These are phyloP conservation scores for Pipa parva DNA, from an alignment of 2,113 vertebrate species.

Conservation along the genomic window DNA sequence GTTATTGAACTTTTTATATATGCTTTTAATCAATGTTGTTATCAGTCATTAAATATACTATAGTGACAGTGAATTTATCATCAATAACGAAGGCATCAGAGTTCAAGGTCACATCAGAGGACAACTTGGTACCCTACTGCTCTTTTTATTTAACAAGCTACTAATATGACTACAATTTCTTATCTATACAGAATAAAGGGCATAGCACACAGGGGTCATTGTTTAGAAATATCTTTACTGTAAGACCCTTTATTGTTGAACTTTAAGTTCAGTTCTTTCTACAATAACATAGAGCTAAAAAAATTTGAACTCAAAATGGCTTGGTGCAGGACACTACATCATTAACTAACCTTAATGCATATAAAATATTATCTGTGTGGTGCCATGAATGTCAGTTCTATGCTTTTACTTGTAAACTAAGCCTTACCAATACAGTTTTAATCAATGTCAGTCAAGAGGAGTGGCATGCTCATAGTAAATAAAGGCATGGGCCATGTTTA, in stretches of 20 bases:
- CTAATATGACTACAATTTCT: not conserved
- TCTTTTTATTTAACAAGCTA: not conserved
- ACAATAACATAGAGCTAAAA: not conserved
- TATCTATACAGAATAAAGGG: not conserved
- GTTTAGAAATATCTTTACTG: not conserved
- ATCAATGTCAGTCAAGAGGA: slow-evolving; percentile 65
- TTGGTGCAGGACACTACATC: too few relatives aligned
- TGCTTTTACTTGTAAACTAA: too few relatives aligned
- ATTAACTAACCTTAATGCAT: too few relatives aligned
- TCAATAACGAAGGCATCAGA: not conserved
- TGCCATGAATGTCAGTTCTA: too few relatives aligned
- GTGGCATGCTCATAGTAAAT: slow-evolving; percentile 64
- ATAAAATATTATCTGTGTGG: too few relatives aligned
- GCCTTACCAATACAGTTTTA: slow-evolving; percentile 65
- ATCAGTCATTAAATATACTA: not conserved
- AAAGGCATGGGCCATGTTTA: slow-evolving; percentile 55
- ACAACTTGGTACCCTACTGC: not conserved
- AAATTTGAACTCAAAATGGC: too few relatives aligned
- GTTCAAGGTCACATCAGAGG: not conserved
- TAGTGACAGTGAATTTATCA: not conserved
- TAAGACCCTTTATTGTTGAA: not conserved
- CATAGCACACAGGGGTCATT: not conserved
- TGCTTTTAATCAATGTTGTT: too few relatives aligned
- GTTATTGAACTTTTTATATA: too few relatives aligned
- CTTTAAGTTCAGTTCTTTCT: too few relatives aligned